Conservation (phyloP, 2,113 vertebrate species). For the Lanius ludovicianus region DNA sequence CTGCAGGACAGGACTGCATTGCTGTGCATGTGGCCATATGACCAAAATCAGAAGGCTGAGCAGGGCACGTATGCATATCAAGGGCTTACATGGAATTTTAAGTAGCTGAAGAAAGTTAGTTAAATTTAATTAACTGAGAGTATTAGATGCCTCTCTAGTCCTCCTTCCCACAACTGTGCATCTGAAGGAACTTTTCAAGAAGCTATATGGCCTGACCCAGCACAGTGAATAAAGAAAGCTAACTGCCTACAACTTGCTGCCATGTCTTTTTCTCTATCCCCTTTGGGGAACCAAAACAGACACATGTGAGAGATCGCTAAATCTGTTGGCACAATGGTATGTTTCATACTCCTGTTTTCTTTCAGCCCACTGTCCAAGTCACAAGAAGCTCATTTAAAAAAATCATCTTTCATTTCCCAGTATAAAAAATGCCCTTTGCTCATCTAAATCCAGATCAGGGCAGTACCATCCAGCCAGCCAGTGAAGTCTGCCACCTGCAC, state of each 20-base stretch:
- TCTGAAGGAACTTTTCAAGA: background rate
- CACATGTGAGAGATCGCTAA: background rate
- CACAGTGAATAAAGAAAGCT: background rate
- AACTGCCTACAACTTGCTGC: background rate
- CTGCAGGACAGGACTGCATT: background rate
- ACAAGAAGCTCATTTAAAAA: background rate
- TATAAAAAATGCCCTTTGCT: background rate
- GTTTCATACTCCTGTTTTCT: background rate
- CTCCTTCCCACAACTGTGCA: background rate
- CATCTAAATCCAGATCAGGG: background rate
- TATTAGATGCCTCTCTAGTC: background rate
- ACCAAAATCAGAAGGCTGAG: background rate
- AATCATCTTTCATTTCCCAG: background rate
- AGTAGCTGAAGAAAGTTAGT: background rate
- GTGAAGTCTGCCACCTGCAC: background rate
- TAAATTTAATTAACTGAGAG: background rate
- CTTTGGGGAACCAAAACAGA: background rate
- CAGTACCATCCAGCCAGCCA: background rate
- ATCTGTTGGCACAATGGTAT: background rate
- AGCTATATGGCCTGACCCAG: background rate
- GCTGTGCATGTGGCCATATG: fast-evolving
- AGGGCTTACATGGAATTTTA: background rate
- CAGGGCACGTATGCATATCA: fast-evolving
- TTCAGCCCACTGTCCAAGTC: background rate
- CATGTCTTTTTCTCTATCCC: background rate